Percentiles rank a stretch among this genome's conserved stretches.
Conservation (phyloP, 2,113 vertebrate genomes). For the Pimephales promelas region DNA sequence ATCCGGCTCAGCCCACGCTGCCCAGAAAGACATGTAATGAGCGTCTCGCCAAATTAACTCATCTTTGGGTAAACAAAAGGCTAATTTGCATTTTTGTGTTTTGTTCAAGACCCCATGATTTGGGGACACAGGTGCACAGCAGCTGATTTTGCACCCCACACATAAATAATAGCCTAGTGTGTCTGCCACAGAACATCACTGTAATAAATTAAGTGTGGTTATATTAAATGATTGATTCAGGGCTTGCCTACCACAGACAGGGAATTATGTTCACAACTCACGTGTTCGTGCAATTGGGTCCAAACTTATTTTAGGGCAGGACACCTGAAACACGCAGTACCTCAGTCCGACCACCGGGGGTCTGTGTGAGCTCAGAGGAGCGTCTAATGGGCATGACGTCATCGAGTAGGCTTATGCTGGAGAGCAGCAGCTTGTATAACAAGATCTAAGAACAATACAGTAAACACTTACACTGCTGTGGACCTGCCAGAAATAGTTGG, state of each 20-base stretch:
- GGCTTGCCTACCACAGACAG: background rate
- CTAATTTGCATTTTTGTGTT: conserved; percentile 59
- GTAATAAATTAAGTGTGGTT: conserved; percentile 1
- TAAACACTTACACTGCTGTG: conserved; percentile 1
- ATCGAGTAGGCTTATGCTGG: conserved; percentile 29
- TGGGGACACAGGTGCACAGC: conserved; percentile 55
- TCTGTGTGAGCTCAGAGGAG: conserved; percentile 57
- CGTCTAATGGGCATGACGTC: conserved; percentile 48
- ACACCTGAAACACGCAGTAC: conserved; percentile 34
- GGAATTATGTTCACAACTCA: conserved; percentile 5
- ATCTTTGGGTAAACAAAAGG: conserved; percentile 55
- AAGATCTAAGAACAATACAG: conserved; percentile 36
- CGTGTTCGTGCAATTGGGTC: background rate
- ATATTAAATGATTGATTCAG: conserved; percentile 11
- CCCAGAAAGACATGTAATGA: conserved; percentile 50
- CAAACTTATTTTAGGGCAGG: background rate
- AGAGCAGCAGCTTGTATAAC: conserved; percentile 48
- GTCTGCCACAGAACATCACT: conserved; percentile 4
- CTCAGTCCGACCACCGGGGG: conserved; percentile 52
- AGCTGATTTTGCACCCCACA: conserved; percentile 47
- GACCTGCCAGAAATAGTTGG: conserved; percentile 6
- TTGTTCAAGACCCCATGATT: conserved; percentile 40
- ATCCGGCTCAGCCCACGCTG: conserved; percentile 26
- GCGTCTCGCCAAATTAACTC: conserved; percentile 57
- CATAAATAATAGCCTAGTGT: conserved; percentile 18